phyloP scores from a whole-genome alignment of 2,888 invertebrate genomes.

The Drosophila niveifrons region DNA sequence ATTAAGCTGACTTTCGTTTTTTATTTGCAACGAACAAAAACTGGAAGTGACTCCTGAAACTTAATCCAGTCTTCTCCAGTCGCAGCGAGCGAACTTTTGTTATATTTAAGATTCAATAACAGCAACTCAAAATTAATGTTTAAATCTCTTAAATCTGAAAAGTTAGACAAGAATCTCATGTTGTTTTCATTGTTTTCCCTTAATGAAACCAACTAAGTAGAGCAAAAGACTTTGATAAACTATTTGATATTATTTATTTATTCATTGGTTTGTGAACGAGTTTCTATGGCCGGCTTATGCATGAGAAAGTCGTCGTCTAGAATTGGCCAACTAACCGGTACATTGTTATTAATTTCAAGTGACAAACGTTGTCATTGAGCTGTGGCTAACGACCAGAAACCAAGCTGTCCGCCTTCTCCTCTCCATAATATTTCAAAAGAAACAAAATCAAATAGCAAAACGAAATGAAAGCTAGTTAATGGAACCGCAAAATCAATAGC shows the following conservation, averaged over 20 bases:
- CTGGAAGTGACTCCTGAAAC: neutral
- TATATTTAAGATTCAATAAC: neutral
- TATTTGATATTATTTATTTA: constrained; percentile 31
- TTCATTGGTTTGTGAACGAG: constrained; percentile 47
- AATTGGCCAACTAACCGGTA: constrained; percentile 76
- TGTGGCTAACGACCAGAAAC: constrained; percentile 69
- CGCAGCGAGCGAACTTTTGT: neutral
- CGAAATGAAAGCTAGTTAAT: constrained; percentile 73
- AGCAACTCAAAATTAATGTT: neutral
- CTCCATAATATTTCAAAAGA: constrained; percentile 49
- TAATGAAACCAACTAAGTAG: constrained; percentile 24
- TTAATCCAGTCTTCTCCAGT: neutral
- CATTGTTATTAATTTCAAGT: constrained; percentile 78
- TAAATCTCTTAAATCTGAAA: neutral
- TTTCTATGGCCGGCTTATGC: constrained; percentile 67
- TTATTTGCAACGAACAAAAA: constrained; percentile 10
- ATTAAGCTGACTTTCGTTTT: constrained; percentile 50
- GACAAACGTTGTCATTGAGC: constrained; percentile 75
- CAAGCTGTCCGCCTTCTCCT: constrained; percentile 25
- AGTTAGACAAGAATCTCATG: constrained; percentile 1
- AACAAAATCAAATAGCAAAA: constrained; percentile 61
- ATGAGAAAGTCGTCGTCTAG: constrained; percentile 67
- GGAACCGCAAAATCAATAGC: constrained; percentile 78
- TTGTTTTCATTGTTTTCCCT: neutral
- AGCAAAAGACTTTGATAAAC: constrained; percentile 14